Conservation (phyloP, 2,113 vertebrate species). For the Pterophyllum scalare region DNA sequence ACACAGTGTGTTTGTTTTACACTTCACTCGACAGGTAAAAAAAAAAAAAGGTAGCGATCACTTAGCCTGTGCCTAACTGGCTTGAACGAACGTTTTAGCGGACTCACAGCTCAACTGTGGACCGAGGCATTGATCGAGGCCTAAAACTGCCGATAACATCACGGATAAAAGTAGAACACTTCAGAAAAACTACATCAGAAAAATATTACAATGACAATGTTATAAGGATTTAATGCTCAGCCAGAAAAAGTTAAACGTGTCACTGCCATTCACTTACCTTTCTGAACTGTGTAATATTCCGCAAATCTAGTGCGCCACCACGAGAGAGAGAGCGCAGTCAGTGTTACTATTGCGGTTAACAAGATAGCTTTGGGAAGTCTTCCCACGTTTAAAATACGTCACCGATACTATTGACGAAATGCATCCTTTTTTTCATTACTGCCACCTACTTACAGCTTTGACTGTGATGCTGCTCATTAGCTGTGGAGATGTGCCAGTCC, state of each 20-base stretch:
- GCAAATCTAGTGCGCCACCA: not conserved
- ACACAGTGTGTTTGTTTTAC: not conserved
- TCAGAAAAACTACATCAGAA: not conserved
- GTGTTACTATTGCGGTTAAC: not conserved
- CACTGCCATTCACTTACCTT: slow-evolving; percentile 12
- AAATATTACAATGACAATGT: not conserved
- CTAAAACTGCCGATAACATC: slow-evolving; percentile 14
- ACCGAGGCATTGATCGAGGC: slow-evolving; percentile 71
- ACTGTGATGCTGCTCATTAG: not conserved
- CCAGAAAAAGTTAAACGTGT: not conserved
- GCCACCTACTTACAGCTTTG: not conserved
- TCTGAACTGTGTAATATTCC: not conserved
- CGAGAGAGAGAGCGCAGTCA: not conserved
- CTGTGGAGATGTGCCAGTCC: not conserved
- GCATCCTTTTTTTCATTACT: not conserved
- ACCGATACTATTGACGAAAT: not conserved
- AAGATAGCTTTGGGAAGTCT: not conserved
- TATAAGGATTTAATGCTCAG: not conserved
- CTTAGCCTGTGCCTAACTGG: not conserved
- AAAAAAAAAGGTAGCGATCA: no score
- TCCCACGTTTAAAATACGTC: not conserved
- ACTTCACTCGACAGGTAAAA: not conserved
- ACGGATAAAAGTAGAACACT: not conserved
- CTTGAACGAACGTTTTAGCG: not conserved
- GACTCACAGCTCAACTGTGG: slow-evolving; percentile 14